Evolutionary conservation across 1,140 invertebrate genomes (phyloP).

Genomic region (Ceratina japonica): DNA sequence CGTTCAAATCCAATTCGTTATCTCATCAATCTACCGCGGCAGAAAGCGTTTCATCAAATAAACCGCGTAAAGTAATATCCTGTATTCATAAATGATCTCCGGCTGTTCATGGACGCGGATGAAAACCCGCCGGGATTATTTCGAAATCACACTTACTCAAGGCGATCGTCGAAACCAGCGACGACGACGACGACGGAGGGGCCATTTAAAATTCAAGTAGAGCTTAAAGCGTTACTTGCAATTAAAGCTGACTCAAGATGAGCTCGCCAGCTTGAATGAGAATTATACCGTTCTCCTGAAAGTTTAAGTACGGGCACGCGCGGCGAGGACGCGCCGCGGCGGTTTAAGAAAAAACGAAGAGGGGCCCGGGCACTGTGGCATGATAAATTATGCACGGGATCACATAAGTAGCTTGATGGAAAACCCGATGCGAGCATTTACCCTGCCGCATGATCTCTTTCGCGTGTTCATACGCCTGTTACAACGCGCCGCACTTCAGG

Average conservation of each 20-base stretch:
- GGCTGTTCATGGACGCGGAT: neutral
- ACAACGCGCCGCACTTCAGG: neutral
- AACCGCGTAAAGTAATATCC: too few relatives aligned
- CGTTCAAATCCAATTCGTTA: too few relatives aligned
- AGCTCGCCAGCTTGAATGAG: neutral
- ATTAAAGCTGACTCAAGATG: constrained; percentile 24
- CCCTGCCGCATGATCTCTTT: neutral
- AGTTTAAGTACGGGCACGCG: neutral
- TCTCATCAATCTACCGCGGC: too few relatives aligned
- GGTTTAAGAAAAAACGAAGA: too few relatives aligned
- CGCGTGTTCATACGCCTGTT: neutral
- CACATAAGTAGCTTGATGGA: constrained; percentile 5
- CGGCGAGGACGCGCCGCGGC: neutral
- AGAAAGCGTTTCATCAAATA: too few relatives aligned
- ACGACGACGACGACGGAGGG: too few relatives aligned
- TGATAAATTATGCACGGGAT: constrained; percentile 17
- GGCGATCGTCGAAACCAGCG: neutral
- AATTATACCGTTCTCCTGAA: constrained; percentile 18
- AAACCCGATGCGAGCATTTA: neutral
- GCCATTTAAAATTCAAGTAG: constrained; percentile 26
- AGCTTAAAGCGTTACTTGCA: constrained; percentile 21
- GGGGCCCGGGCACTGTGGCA: neutral
- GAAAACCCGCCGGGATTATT: neutral
- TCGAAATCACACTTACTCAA: constrained; percentile 8
- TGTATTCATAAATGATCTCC: too few relatives aligned